Conservation (phyloP, 1,140 invertebrate species). For the Phortica variegata region DNA sequence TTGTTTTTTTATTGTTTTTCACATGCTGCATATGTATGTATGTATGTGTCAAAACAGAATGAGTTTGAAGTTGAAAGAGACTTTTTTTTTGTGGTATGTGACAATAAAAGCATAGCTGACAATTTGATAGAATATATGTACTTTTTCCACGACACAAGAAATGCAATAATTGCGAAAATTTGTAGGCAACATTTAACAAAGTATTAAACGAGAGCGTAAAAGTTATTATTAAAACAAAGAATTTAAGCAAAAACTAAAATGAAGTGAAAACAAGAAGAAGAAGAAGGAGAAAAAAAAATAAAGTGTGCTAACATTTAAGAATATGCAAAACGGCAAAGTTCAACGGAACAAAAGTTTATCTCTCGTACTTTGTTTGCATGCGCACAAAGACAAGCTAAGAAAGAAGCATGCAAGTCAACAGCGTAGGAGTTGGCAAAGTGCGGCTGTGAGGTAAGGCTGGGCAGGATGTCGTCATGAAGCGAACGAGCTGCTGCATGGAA, state of each 20-base stretch:
- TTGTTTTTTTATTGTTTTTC: not conserved
- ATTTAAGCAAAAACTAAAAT: conserved; percentile 6
- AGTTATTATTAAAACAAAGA: too few relatives aligned
- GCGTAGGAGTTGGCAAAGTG: too few relatives aligned
- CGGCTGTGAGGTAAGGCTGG: not conserved
- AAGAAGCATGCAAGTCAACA: not conserved
- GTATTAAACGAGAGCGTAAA: too few relatives aligned
- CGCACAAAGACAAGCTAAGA: conserved; percentile 23
- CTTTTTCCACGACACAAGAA: too few relatives aligned
- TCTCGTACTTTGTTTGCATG: conserved; percentile 47
- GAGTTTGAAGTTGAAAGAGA: too few relatives aligned
- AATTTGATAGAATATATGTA: too few relatives aligned
- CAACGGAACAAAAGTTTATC: conserved; percentile 52
- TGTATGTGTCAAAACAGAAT: too few relatives aligned
- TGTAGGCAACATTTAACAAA: too few relatives aligned
- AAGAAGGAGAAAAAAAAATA: conserved; percentile 1
- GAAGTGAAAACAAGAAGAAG: conserved; percentile 6
- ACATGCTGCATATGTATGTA: too few relatives aligned
- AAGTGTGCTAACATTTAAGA: not conserved
- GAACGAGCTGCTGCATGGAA: not conserved
- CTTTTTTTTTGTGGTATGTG: too few relatives aligned
- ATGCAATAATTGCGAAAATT: too few relatives aligned
- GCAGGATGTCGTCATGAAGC: not conserved
- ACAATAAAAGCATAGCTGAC: too few relatives aligned
- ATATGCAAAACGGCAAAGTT: conserved; percentile 34